A percentile compares a stretch with the other conserved stretches of the same genome.
Evolutionary conservation across 2,797 vertebrate genomes (phyloP).

Genomic region (Pipistrellus pipistrellus): DNA sequence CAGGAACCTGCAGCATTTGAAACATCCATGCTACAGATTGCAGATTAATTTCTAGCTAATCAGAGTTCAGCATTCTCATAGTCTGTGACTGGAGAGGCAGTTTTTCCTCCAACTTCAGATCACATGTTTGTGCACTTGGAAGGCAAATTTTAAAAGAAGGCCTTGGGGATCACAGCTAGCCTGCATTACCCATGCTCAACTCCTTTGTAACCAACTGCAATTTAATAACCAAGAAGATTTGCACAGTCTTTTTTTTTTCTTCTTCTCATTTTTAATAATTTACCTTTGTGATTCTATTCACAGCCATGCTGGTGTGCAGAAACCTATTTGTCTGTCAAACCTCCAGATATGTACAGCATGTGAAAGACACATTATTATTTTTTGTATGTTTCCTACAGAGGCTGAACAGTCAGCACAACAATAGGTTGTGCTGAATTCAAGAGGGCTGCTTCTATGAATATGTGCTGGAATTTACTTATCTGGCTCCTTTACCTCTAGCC

Average conservation of each 20-base stretch:
- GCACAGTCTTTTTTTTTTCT: conserved; percentile 82
- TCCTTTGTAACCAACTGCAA: conserved; percentile 85
- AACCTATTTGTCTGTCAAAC: conserved; percentile 87
- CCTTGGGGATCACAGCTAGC: conserved; percentile 84
- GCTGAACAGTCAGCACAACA: conserved; percentile 65
- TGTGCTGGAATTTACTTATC: conserved; percentile 65
- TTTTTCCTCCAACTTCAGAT: conserved; percentile 75
- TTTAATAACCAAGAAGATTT: conserved; percentile 85
- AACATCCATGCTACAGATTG: conserved; percentile 66
- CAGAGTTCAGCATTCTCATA: conserved; percentile 77
- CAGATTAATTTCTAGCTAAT: conserved; percentile 83
- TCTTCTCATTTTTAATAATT: conserved; percentile 89
- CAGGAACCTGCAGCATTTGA: conserved; percentile 67
- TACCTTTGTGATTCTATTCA: conserved; percentile 86
- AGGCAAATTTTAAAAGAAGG: conserved; percentile 83
- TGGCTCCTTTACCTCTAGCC: conserved; percentile 64
- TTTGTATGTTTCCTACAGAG: conserved; percentile 85
- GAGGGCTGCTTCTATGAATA: conserved; percentile 81
- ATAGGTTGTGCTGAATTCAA: conserved; percentile 72
- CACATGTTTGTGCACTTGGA: conserved; percentile 83
- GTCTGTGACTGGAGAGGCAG: conserved; percentile 63
- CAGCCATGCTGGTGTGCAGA: conserved; percentile 75
- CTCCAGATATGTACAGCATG: conserved; percentile 79
- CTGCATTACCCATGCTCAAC: conserved; percentile 84
- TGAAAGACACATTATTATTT: conserved; percentile 84